These are phyloP conservation scores for Buceros bicornis DNA, from an alignment of 2,797 vertebrate genomes.

Conservation along the genomic window DNA sequence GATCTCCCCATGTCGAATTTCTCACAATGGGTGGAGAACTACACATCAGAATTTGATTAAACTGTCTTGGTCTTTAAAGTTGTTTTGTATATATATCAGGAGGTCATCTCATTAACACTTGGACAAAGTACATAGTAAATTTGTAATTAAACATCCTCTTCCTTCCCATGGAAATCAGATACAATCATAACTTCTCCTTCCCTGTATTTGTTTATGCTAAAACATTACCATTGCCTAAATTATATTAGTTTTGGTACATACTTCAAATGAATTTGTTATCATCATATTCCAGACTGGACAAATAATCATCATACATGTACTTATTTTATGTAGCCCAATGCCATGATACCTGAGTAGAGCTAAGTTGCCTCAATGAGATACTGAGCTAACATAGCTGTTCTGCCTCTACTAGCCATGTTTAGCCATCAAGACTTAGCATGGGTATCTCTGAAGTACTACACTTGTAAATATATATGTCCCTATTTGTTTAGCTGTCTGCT, in stretches of 20 bases:
- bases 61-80: conserved; percentile 57
- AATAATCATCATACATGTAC: conserved; percentile 30
- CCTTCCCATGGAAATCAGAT: conserved; percentile 60
- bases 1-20: conserved; percentile 58
- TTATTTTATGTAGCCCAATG: conserved; percentile 7
- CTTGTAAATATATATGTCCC: background rate
- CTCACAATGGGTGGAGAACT: conserved; percentile 43
- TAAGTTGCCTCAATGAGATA: background rate
- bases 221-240: conserved; percentile 22
- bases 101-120: conserved; percentile 56
- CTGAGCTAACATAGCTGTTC: background rate
- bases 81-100: conserved; percentile 54
- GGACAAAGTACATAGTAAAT: conserved; percentile 73
- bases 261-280: conserved; percentile 72
- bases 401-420: background rate
- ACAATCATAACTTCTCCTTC: conserved; percentile 49
- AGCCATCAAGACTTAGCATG: background rate
- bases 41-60: conserved; percentile 56
- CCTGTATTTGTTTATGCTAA: conserved; percentile 58
- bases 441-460: background rate
- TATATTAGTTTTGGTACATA: conserved; percentile 55
- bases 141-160: conserved; percentile 72
- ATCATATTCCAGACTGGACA: conserved; percentile 33
- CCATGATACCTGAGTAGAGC: background rate
- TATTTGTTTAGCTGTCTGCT: background rate